These are phyloP conservation scores for Corythaixoides concolor DNA, from an alignment of 2,113 vertebrate genomes.

Conservation along the genomic window DNA sequence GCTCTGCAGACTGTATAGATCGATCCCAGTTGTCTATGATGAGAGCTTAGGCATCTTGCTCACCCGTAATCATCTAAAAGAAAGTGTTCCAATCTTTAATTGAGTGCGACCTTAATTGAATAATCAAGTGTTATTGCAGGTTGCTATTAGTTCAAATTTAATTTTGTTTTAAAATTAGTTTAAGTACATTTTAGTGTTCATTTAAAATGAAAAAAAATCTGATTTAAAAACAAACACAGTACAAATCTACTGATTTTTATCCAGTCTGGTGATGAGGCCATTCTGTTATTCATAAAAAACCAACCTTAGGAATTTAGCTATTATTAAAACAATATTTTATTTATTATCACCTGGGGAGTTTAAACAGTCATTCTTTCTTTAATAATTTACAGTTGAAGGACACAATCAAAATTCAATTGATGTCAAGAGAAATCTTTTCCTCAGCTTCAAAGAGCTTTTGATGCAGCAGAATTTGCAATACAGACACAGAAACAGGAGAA, in stretches of 20 bases:
- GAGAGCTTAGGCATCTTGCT: background rate
- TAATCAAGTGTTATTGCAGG: background rate
- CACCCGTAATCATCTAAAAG: background rate
- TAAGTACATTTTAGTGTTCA: background rate
- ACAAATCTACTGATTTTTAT: background rate
- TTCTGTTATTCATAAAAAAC: background rate
- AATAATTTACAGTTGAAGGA: background rate
- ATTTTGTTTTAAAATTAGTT: background rate
- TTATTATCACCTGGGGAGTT: background rate
- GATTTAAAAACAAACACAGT: background rate
- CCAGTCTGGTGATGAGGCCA: background rate
- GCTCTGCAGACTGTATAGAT: background rate
- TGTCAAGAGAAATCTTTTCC: background rate
- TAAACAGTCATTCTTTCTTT: background rate
- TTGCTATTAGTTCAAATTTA: background rate
- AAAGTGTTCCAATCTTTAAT: background rate
- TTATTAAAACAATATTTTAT: background rate
- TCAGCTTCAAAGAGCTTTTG: background rate
- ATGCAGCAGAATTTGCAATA: background rate
- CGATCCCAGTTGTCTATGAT: fast-evolving
- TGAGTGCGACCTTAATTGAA: background rate
- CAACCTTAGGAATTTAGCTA: background rate
- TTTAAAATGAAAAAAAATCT: background rate
- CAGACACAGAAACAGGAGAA: background rate
- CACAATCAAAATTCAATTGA: background rate